Base-by-base conservation (phyloP, 2,113 vertebrate genomes). In the Dipodomys spectabilis region DNA sequence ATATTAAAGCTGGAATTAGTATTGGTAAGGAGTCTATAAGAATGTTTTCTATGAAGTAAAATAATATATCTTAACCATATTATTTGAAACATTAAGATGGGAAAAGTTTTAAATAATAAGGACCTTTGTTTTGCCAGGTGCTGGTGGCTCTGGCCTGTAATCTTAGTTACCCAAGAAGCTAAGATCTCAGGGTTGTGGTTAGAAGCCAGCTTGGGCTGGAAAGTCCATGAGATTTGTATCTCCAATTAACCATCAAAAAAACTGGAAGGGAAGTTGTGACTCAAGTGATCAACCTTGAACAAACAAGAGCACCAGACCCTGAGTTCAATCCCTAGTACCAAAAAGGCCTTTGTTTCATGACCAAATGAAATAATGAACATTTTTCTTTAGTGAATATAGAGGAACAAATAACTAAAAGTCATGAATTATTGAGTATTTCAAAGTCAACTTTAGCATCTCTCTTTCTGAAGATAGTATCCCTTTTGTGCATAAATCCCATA, bases 1-100 rank as follows among this genome's bases (percentile, higher is more conserved):
- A 0, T 74, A 82, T 74, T 85, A 82, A 95, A 71, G 27, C 60
- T 79, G 28, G 28, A 88, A 80, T 49, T 86, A 23, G 13, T 77
- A 67, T 68, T 88, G 25, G n/a, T 67, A 62, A 78, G 75, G 35
- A 68, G 27, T 62, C 19, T 71, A 11, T 80, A 44, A 32, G 57
- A 94, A 71, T 80, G 60, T 81, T 79, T 82, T 81, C 16, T 82
- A 60, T 74, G 39, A 71, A 71, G 30, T 90, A 83, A 96, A 75
- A 39, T 93, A 74, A 44, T 69, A n/a, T 49, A 69, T 1, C 0
- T 28, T 90, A 10, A 87, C 32, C 84, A 45, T 45, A 75, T 81
- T 90, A 82, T 75, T n/a, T 69, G 45, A 10, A 13, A 72, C 19
- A 68, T 78, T 75, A 53, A 86, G 89, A n/a, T 88, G 44, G 18